Evolutionary conservation across 2,888 invertebrate species (phyloP), one percentile per base, ranked within the genome.

Genomic region (Sminthurinus aureus): DNA sequence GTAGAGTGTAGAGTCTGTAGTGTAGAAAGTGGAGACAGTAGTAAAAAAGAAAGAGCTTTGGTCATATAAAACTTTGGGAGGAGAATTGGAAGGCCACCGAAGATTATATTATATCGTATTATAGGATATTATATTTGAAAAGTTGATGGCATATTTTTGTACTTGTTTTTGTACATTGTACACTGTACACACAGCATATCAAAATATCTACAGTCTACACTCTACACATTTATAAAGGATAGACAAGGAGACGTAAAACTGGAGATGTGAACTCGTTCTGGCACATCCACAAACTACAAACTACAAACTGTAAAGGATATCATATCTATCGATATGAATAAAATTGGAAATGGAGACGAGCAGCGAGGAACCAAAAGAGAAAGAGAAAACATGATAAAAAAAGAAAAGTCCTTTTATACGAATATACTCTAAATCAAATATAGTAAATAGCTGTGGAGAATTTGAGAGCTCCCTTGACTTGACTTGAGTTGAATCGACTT

Each of bases 361-460:
- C 71, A 64, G 77, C 69, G 15, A n/a, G n/a, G n/a, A n/a, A n/a
- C n/a, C 20, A 66, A 26, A 79, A 79, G 73, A 83, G 77, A 58
- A 78, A 83, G 77, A 78, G 83, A 71, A 71, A 83, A 58, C 52
- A 38, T 82, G 77, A 82, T n/a, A n/a, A n/a, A n/a, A n/a, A n/a
- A 77, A 76, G 76, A 50, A 69, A 83, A 83, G 78, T 78, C 78
- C 64, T 83, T 83, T 83, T 83, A 78, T 78, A 83, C 78, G n/a
- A n/a, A n/a, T n/a, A n/a, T n/a, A n/a, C n/a, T 58, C 73, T 83
- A 83, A 83, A 83, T 83, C 83, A 83, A 83, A 83, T 83, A 79
- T 78, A 78, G 73, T 58, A 83, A 83, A 83, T 73, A 83, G 78
- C 83, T 78, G 76, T 77, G 76, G 74, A 81, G 81, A 81, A 81